Evolutionary conservation across 2,113 vertebrate species (phyloP), one percentile per base, ranked within the genome.

Genomic region (Marmota monax): DNA sequence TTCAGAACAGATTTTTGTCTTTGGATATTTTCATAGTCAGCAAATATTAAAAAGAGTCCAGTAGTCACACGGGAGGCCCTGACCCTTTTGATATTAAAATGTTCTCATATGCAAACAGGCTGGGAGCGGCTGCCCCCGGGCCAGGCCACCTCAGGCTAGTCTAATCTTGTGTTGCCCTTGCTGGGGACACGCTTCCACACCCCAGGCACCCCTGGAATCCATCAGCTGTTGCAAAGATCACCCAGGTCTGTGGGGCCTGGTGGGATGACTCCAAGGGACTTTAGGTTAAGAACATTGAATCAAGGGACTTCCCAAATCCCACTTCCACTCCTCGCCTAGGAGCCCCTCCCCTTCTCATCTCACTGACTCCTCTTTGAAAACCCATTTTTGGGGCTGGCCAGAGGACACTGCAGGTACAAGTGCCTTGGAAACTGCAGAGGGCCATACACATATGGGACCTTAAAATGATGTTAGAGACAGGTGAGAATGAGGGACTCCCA

Each of bases 1-100:
- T 94, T 91, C 85, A 95, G 85, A 94, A 61, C 20, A 77, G 67
- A 61, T 20, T 92, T 61, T 69, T 80, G 37, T 73, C 73, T 42
- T 14, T 7, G 27, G 72, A 29, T 17, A 20, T 82, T 63, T 95
- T 70, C 84, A 76, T 53, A 34, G 53, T 87, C 45, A 11, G 45
- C 9, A 1, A 84, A 95, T 88, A 92, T 45, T 88, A 58, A 58
- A 56, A 82, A 92, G 95, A 94, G 48, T 48, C 87, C 72, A 45
- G 80, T 74, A 72, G 42, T 8, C 69, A 39, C 16, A 37, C 4
- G 18, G 32, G 76, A 80, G 87, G 51, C 42, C 61, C 67, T 7
- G 20, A 27, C 12, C 27, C 42, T 42, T 32, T 27, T 27, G 37
- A 88, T 51, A 23, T 22, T 39, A 23, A 37, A 61, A 11, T 12